These are phyloP conservation scores for Slavum lentiscoides DNA, from an alignment of 2,888 invertebrate species.

Conservation along the genomic window DNA sequence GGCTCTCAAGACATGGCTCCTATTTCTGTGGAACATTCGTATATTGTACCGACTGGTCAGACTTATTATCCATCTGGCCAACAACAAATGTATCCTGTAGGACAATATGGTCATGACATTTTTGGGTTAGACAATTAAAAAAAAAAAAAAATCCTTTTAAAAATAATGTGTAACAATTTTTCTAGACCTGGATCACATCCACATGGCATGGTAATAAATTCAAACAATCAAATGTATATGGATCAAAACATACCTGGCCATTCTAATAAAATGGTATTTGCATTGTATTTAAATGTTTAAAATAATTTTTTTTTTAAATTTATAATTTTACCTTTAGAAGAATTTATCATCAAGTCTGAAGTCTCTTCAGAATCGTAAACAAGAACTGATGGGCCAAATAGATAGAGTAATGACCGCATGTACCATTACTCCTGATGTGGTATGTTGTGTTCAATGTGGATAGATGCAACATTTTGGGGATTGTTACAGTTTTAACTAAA, in stretches of 20 bases:
- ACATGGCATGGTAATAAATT: constrained; percentile 34
- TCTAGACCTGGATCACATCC: constrained; percentile 37
- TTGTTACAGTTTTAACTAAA: not conserved
- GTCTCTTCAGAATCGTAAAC: constrained; percentile 65
- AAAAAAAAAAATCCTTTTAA: not conserved
- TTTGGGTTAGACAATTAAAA: constrained; percentile 22
- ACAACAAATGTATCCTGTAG: constrained; percentile 42
- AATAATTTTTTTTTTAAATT: not conserved
- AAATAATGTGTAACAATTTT: not conserved
- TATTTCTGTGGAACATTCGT: constrained; percentile 50
- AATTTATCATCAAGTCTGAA: constrained; percentile 44
- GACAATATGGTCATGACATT: constrained; percentile 45
- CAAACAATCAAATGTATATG: constrained; percentile 46
- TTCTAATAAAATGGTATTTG: constrained; percentile 49
- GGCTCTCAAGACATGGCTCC: constrained; percentile 24
- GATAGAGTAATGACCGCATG: constrained; percentile 66
- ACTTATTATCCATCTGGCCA: constrained; percentile 40
- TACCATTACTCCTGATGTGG: constrained; percentile 56
- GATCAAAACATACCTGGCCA: constrained; percentile 40
- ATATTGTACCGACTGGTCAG: constrained; percentile 44
- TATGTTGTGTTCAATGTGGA: constrained; percentile 1
- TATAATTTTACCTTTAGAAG: constrained; percentile 22
- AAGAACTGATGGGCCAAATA: constrained; percentile 67
- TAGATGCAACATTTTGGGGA: not conserved
- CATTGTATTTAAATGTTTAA: not conserved